A percentile compares a stretch with the other conserved stretches of the same genome.
phyloP scores from a whole-genome alignment of 92 coral and sea anemone species.

The Nematostella vectensis region DNA sequence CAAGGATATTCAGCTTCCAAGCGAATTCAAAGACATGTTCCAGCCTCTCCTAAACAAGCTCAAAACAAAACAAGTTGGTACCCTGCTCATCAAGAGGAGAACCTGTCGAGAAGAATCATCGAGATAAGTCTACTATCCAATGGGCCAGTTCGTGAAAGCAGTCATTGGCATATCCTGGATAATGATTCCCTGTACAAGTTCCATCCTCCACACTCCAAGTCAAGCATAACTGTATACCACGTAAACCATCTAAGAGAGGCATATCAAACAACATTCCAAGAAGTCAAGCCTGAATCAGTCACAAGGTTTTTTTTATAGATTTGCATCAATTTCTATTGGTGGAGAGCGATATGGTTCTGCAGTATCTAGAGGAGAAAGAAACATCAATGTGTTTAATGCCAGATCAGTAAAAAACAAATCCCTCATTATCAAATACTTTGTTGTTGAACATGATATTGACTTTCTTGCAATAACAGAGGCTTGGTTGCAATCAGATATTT shows the following conservation, averaged over 20 bases:
- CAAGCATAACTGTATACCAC: background rate
- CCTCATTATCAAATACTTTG: too few species aligned
- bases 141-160: conserved; percentile 37
- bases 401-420: too few species aligned
- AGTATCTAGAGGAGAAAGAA: conserved; percentile 1
- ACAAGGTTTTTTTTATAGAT: conserved; percentile 4
- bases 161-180: conserved; percentile 5
- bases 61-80: conserved; percentile 18
- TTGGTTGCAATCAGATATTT: too few species aligned
- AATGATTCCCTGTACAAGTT: background rate
- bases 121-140: conserved; percentile 23
- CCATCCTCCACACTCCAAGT: conserved; percentile 1
- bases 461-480: too few species aligned
- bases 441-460: too few species aligned
- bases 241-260: background rate
- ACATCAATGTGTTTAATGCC: too few species aligned
- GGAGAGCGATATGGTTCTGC: background rate
- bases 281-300: background rate
- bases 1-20: conserved; percentile 27
- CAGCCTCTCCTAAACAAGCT: conserved; percentile 29
- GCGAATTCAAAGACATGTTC: conserved; percentile 12
- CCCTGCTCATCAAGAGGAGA: conserved; percentile 5
- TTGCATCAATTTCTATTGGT: background rate
- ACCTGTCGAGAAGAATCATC: conserved; percentile 22
- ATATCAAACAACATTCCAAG: background rate